Conservation (phyloP, 2,888 invertebrate species). For the Drosophila silvestris region DNA sequence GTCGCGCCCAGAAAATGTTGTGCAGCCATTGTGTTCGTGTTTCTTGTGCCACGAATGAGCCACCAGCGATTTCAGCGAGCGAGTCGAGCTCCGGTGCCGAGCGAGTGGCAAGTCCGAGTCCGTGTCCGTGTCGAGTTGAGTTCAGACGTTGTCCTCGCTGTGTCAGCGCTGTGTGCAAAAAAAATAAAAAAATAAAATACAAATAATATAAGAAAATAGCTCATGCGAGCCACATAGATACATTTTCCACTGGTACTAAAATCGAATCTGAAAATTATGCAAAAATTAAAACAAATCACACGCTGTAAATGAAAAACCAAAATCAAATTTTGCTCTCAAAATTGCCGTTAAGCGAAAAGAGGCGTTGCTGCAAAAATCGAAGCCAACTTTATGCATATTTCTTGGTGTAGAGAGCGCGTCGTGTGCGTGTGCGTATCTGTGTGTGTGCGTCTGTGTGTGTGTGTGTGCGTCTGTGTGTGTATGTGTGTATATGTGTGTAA, state of each 20-base stretch:
- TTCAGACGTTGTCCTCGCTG: conserved; percentile 68
- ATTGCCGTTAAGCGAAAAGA: conserved; percentile 43
- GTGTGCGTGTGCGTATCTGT: conserved; percentile 22
- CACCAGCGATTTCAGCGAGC: conserved; percentile 38
- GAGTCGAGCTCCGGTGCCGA: conserved; percentile 42
- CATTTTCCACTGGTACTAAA: conserved; percentile 71
- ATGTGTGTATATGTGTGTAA: conserved; percentile 32
- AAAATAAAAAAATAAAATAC: conserved; percentile 12
- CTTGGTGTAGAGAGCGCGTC: conserved; percentile 69
- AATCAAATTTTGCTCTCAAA: conserved; percentile 16
- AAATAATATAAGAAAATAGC: conserved; percentile 44
- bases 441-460: conserved; percentile 1
- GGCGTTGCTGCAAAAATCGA: conserved; percentile 71
- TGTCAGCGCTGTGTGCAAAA: conserved; percentile 72
- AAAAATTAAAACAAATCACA: conserved; percentile 11
- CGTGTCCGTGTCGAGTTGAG: conserved; percentile 79
- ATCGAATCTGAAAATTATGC: conserved; percentile 36
- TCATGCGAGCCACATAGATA: conserved; percentile 72
- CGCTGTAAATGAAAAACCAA: background rate
- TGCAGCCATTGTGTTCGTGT: conserved; percentile 29
- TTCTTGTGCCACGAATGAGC: conserved; percentile 10
- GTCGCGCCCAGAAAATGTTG: conserved; percentile 50
- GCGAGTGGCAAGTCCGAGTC: conserved; percentile 54
- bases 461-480: conserved; percentile 30
- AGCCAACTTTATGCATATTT: conserved; percentile 69